Evolutionary conservation across 2,797 vertebrate species (phyloP).

Genomic region (Leptodactylus fallax): DNA sequence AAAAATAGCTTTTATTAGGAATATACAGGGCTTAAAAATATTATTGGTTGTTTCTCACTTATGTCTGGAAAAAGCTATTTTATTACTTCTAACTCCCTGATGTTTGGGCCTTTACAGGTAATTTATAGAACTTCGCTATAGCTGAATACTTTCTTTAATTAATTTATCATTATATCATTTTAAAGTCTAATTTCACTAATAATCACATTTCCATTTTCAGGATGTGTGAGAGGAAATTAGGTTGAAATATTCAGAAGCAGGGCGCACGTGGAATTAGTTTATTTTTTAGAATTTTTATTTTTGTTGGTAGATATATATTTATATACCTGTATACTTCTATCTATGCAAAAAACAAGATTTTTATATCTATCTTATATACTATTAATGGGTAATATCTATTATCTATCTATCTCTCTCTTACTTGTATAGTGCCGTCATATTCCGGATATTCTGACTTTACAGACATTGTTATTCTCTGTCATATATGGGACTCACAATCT

Average conservation of each 20-base stretch:
- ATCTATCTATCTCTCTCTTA: too few relatives aligned
- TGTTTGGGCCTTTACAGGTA: slow-evolving; percentile 38
- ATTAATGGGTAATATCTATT: background rate
- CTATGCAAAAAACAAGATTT: background rate
- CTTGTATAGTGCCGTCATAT: too few relatives aligned
- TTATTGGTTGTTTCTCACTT: slow-evolving; percentile 53
- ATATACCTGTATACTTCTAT: background rate
- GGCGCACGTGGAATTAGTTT: background rate
- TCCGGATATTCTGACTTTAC: too few relatives aligned
- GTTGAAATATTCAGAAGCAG: background rate
- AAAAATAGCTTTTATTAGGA: slow-evolving; percentile 62
- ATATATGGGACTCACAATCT: too few relatives aligned
- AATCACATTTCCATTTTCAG: background rate
- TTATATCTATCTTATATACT: background rate
- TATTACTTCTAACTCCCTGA: slow-evolving; percentile 6
- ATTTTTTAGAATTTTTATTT: background rate
- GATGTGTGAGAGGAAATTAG: background rate
- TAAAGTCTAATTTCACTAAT: slow-evolving; percentile 21
- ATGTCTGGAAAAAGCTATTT: slow-evolving; percentile 53
- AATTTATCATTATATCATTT: slow-evolving; percentile 37
- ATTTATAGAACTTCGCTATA: slow-evolving; percentile 7
- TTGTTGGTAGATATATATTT: background rate
- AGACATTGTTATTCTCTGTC: too few relatives aligned
- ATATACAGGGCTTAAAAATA: slow-evolving; percentile 48
- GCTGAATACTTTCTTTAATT: slow-evolving; percentile 18